Evolutionary conservation across 2,888 invertebrate genomes (phyloP).

Genomic region (Coelopa pilipes): DNA sequence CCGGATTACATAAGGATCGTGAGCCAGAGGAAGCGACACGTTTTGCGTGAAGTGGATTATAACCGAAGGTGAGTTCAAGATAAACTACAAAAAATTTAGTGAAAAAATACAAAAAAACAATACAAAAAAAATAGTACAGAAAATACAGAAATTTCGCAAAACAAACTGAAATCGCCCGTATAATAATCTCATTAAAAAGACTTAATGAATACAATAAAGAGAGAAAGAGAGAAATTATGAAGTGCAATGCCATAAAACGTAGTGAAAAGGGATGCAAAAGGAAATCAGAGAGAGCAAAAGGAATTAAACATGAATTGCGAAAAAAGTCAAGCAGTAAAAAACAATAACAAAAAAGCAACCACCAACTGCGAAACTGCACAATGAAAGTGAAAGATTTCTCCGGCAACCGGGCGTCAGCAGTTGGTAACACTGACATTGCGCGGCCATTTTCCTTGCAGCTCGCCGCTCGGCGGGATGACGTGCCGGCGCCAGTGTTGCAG

Average conservation of each 20-base stretch:
- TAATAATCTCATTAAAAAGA: too few relatives aligned
- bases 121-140: slow-evolving; percentile 37
- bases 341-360: slow-evolving; percentile 8
- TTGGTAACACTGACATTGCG: slow-evolving; percentile 36
- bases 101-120: slow-evolving; percentile 30
- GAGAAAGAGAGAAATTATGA: background rate
- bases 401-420: background rate
- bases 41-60: slow-evolving; percentile 42
- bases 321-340: background rate
- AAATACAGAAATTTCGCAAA: slow-evolving; percentile 13
- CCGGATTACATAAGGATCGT: slow-evolving; percentile 54
- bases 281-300: slow-evolving; percentile 14
- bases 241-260: background rate
- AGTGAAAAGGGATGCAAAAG: slow-evolving; percentile 4
- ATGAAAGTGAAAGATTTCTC: slow-evolving; percentile 39
- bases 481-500: slow-evolving; percentile 21
- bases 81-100: slow-evolving; percentile 2
- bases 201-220: too few relatives aligned
- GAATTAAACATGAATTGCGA: slow-evolving; percentile 29
- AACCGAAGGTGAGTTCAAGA: slow-evolving; percentile 52
- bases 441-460: slow-evolving; percentile 17
- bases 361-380: slow-evolving; percentile 25
- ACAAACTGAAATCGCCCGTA: slow-evolving; percentile 3
- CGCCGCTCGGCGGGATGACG: background rate
- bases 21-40: background rate